Conservation (phyloP, 2,113 vertebrate species). For the Lynx canadensis region DNA sequence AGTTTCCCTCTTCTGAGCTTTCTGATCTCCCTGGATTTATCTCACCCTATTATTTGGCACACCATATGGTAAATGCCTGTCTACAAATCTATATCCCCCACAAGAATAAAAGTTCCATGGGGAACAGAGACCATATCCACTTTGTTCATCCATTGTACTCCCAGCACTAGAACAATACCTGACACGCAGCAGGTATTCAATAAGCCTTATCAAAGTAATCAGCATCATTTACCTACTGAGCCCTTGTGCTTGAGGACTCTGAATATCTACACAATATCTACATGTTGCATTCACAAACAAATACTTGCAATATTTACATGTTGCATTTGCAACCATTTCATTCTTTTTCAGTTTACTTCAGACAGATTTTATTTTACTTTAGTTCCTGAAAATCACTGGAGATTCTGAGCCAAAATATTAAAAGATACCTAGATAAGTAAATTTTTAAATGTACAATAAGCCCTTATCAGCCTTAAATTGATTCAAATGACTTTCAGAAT, state of each 20-base stretch:
- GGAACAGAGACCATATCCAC: background rate
- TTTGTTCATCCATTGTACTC: background rate
- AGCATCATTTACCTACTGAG: background rate
- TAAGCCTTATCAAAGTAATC: background rate
- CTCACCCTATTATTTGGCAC: background rate
- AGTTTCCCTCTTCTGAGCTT: background rate
- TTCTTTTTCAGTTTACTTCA: background rate
- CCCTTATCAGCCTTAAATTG: conserved; percentile 31
- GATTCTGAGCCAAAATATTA: conserved; percentile 42
- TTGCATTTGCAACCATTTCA: background rate
- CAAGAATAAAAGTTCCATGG: background rate
- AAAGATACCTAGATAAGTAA: conserved; percentile 28
- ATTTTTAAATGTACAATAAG: conserved; percentile 6
- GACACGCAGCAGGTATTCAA: background rate
- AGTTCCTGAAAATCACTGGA: conserved; percentile 23
- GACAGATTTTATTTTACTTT: background rate
- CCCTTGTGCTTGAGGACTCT: background rate
- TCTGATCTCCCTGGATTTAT: background rate
- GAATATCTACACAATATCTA: background rate
- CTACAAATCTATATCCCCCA: background rate
- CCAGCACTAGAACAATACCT: background rate
- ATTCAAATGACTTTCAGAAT: conserved; percentile 56
- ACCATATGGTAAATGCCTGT: background rate
- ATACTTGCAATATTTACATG: background rate
- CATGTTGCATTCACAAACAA: background rate